Percentiles rank a stretch among this genome's conserved stretches.
Evolutionary conservation across 2,797 vertebrate species (phyloP).

Genomic region (Tolypeutes matacus): DNA sequence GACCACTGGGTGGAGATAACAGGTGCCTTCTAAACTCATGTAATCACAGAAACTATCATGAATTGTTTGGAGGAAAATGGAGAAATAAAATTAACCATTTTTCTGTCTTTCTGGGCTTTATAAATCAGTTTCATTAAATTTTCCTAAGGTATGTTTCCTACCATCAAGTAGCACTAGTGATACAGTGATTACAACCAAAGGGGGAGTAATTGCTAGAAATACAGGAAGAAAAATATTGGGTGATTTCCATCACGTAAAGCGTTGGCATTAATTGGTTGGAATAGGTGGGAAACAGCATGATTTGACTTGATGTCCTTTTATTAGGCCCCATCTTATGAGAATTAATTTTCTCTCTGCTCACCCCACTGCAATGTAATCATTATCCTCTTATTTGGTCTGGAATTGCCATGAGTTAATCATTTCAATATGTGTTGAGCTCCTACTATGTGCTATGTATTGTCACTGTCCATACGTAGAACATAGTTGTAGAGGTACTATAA

Average conservation of each 20-base stretch:
- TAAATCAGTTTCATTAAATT: slow-evolving; percentile 47
- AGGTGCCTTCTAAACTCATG: not conserved
- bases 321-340: not conserved
- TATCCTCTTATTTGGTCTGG: not conserved
- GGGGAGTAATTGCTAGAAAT: slow-evolving; percentile 44
- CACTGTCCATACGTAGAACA: not conserved
- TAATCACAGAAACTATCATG: slow-evolving; percentile 28
- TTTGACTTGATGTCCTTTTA: not conserved
- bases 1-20: not conserved
- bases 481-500: not conserved
- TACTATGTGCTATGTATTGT: not conserved
- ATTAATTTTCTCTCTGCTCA: not conserved
- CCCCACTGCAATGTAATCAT: not conserved
- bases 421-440: not conserved
- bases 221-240: not conserved
- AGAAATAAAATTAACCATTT: slow-evolving; percentile 69
- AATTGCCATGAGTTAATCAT: slow-evolving; percentile 16
- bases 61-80: not conserved
- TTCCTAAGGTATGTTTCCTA: not conserved
- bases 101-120: not conserved
- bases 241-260: not conserved
- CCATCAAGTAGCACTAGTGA: not conserved
- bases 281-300: not conserved
- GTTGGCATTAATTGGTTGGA: not conserved
- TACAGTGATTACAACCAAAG: not conserved